Conservation (phyloP, 2,797 vertebrate species). For the Chromobotia macracanthus region DNA sequence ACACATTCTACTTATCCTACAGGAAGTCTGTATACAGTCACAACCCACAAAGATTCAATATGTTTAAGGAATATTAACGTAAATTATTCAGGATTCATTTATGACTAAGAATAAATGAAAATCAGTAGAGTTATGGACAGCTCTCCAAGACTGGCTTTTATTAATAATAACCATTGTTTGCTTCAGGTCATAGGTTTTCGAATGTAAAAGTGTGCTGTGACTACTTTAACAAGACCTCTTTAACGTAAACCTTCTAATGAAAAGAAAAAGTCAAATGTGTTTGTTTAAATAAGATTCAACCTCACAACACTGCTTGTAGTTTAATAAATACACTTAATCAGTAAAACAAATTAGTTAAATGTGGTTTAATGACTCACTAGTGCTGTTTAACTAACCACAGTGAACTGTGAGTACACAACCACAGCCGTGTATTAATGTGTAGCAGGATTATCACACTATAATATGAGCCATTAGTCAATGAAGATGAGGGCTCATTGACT, state of each 20-base stretch:
- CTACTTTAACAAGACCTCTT: too few relatives aligned
- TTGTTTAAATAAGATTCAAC: too few relatives aligned
- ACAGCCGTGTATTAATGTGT: slow-evolving; percentile 8
- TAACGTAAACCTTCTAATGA: background rate
- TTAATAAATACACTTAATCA: too few relatives aligned
- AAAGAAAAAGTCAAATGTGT: too few relatives aligned
- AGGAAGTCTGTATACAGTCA: too few relatives aligned
- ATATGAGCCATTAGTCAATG: slow-evolving; percentile 58
- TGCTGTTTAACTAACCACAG: slow-evolving; percentile 12
- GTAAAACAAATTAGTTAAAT: background rate
- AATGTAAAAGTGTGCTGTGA: background rate
- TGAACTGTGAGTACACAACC: background rate
- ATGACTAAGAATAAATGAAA: slow-evolving; percentile 41
- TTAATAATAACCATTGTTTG: slow-evolving; percentile 34
- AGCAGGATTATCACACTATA: slow-evolving; percentile 44
- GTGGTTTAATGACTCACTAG: background rate
- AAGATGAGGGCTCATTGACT: slow-evolving; percentile 52
- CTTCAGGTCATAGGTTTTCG: background rate
- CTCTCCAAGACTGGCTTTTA: slow-evolving; percentile 17
- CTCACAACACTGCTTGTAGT: too few relatives aligned
- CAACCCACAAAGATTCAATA: slow-evolving; percentile 44
- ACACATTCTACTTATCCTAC: too few relatives aligned
- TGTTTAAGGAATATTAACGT: slow-evolving; percentile 49
- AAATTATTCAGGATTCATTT: slow-evolving; percentile 60
- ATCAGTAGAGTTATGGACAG: slow-evolving; percentile 26